Evolutionary conservation across 2,888 invertebrate genomes (phyloP).

Genomic region (Emmelina monodactyla): DNA sequence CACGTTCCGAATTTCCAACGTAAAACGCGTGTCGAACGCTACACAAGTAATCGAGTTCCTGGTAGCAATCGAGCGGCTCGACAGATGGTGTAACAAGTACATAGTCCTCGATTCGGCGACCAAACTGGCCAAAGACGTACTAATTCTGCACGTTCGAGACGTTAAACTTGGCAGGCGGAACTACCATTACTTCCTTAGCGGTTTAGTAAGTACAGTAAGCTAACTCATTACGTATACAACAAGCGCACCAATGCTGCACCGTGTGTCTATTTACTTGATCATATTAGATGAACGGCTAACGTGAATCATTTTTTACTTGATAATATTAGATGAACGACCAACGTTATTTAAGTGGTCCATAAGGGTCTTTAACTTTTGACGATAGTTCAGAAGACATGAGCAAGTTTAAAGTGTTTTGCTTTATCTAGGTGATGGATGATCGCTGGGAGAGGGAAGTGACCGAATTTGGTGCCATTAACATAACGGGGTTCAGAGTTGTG

Average conservation of each 20-base stretch:
- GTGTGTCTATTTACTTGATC: too few species aligned
- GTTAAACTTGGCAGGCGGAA: constrained; percentile 85
- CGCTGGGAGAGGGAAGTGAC: constrained; percentile 90
- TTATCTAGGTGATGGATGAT: constrained; percentile 90
- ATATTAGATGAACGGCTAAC: too few species aligned
- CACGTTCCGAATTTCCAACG: constrained; percentile 85
- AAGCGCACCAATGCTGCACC: not conserved
- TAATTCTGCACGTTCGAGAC: constrained; percentile 86
- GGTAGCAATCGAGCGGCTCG: constrained; percentile 77
- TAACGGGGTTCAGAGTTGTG: constrained; percentile 94
- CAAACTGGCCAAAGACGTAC: constrained; percentile 85
- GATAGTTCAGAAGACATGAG: too few species aligned
- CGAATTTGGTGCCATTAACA: constrained; percentile 95
- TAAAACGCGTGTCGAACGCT: constrained; percentile 83
- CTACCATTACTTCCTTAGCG: constrained; percentile 90
- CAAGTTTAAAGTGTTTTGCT: too few species aligned
- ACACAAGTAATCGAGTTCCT: constrained; percentile 85
- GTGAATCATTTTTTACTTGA: too few species aligned
- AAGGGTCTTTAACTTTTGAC: too few species aligned
- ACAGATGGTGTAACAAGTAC: constrained; percentile 86
- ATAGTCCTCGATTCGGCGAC: constrained; percentile 89
- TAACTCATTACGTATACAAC: too few species aligned
- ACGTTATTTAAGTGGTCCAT: too few species aligned
- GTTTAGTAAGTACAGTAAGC: constrained; percentile 78
- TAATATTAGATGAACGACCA: too few species aligned